phyloP scores from a whole-genome alignment of 2,797 vertebrate genomes.

The Avahi laniger region DNA sequence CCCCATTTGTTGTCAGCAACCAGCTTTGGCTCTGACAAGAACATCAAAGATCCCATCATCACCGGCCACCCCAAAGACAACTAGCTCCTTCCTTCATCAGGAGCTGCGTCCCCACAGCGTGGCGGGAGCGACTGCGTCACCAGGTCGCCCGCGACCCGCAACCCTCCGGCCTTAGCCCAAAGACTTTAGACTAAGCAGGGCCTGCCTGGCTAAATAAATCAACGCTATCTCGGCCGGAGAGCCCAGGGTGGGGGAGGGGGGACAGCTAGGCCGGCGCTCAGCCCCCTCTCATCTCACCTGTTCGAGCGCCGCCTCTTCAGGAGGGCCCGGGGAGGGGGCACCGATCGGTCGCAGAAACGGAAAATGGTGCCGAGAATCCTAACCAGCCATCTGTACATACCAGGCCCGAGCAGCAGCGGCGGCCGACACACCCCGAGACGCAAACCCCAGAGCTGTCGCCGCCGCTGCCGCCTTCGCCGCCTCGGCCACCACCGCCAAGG shows the following conservation, averaged over 20 bases:
- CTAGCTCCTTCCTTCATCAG: not conserved
- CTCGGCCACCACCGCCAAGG: conserved; percentile 37
- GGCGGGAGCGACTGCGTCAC: conserved; percentile 47
- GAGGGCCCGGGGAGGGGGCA: conserved; percentile 63
- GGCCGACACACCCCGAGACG: conserved; percentile 70
- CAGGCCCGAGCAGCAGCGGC: conserved; percentile 77
- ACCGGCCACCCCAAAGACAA: not conserved
- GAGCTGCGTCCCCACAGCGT: not conserved
- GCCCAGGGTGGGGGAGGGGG: not conserved
- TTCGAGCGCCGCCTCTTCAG: conserved; percentile 76
- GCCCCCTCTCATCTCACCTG: conserved; percentile 68
- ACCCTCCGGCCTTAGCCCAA: not conserved
- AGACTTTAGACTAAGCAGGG: not conserved
- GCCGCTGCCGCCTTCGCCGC: conserved; percentile 59
- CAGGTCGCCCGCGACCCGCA: not conserved
- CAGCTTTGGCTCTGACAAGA: not conserved
- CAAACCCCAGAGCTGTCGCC: conserved; percentile 73
- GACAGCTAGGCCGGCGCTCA: not conserved
- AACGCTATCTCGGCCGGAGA: not conserved
- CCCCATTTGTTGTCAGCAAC: not conserved
- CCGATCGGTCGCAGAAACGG: conserved; percentile 68
- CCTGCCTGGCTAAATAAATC: not conserved
- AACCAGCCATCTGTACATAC: conserved; percentile 83
- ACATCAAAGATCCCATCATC: not conserved
- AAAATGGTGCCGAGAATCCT: conserved; percentile 78